Percentiles rank a stretch among this genome's conserved stretches.
Evolutionary conservation across 2,113 vertebrate species (phyloP).

Genomic region (Anas platyrhynchos): DNA sequence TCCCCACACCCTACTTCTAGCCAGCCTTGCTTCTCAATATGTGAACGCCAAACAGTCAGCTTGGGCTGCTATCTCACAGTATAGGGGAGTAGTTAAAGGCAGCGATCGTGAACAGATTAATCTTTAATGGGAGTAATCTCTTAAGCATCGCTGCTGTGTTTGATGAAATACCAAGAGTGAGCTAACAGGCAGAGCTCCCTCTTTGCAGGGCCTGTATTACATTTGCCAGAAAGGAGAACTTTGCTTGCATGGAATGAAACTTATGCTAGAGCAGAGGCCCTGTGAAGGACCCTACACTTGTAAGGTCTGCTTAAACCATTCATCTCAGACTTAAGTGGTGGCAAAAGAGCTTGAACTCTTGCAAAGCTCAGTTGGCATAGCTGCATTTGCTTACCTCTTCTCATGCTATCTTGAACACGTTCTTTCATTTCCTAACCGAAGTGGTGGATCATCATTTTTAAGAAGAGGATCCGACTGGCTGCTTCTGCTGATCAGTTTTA

Average conservation of each 20-base stretch:
- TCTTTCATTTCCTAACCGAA: constrained; percentile 18
- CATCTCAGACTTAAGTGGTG: neutral
- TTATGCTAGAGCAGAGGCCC: neutral
- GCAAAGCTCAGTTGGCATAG: neutral
- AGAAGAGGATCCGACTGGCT: neutral
- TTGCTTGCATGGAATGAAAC: neutral
- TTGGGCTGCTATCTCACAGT: neutral
- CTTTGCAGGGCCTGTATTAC: neutral
- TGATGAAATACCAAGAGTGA: neutral
- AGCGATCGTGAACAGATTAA: neutral
- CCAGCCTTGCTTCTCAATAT: neutral
- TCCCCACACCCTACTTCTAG: neutral
- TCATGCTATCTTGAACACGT: neutral
- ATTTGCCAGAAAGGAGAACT: neutral
- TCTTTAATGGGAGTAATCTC: neutral
- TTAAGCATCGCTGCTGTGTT: neutral
- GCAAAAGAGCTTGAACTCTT: neutral
- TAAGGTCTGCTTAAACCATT: neutral
- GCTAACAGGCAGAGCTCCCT: neutral
- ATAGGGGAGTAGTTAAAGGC: neutral
- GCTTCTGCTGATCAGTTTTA: constrained; percentile 18
- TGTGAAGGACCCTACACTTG: fast-evolving
- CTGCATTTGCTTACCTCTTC: neutral
- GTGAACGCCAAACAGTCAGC: neutral
- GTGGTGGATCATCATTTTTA: constrained; percentile 7